Base-by-base conservation (phyloP, 2,888 invertebrate genomes). In the Beris chalybata region DNA sequence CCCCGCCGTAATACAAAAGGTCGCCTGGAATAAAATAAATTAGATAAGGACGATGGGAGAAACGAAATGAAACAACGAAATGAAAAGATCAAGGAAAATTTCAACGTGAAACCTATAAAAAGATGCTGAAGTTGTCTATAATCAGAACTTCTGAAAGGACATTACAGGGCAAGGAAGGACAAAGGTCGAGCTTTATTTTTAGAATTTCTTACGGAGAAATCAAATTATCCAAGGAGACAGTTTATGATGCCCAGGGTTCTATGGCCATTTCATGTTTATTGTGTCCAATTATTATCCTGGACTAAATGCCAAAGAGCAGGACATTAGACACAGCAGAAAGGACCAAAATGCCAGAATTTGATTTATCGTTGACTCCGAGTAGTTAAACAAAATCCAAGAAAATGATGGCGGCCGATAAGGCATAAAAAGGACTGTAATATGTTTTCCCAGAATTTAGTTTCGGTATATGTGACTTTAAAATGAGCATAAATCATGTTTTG, bases 1-100 rank as follows among this genome's bases (percentile, higher is more conserved):
- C 97, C 58, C 96, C 97, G 69, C 97, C 97, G 79, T 97, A 97
- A 84, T 97, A 97, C 74, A 97, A 86, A 76, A 98, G 87, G 84
- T 97, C 97, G 73, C 96, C 96, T 86, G 80, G 71, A 48, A 48
- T 48, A 48, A 48, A 48, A 48, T 48, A 48, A 48, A 48, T 48
- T 48, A 44, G 32, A 50, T 53, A 63, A 53, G 5, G 13, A 31
- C 50, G 52, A 11, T 29, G 44, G 3, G 29, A 22, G 43, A 32
- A 38, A 1, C 31, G 22, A 9, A 57, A 6, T 22, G 30, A 48
- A 47, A 47, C 45, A 48, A 45, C 38, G n/a, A n/a, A 57, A 44
- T 1, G 9, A 56, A 52, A 52, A n/a, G 43, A 12, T 31, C n/a
- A 13, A n/a, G 9, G n/a, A 32, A 44, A 1, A 1, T 12, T 15